phyloP scores from a whole-genome alignment of 2,888 invertebrate species.

The Lepidonotus clava region DNA sequence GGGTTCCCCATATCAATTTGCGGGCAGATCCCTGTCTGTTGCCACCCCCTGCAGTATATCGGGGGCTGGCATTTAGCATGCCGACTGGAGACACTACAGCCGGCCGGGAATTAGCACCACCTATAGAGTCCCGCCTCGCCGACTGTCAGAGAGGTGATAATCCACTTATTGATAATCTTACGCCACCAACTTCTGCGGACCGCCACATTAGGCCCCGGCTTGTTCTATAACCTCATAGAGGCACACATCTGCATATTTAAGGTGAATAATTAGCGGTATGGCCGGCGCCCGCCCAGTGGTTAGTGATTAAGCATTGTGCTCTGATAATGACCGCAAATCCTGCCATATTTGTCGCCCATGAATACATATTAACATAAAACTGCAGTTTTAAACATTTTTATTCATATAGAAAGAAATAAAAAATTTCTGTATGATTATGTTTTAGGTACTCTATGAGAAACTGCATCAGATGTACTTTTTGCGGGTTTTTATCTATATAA shows the following conservation, averaged over 20 bases:
- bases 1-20: neutral
- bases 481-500: neutral
- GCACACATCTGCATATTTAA: slow-evolving; percentile 38
- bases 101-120: slow-evolving; percentile 16
- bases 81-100: neutral
- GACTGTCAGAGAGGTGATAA: neutral
- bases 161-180: slow-evolving; percentile 27
- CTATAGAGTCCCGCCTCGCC: neutral
- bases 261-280: slow-evolving; percentile 27
- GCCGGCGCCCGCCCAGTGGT: neutral
- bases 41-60: neutral
- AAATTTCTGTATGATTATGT: too few relatives aligned
- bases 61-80: neutral
- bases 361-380: neutral
- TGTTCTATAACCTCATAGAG: slow-evolving; percentile 50
- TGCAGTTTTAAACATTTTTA: too few relatives aligned
- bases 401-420: too few relatives aligned
- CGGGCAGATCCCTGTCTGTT: neutral
- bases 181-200: neutral
- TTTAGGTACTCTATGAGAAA: too few relatives aligned
- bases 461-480: neutral
- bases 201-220: slow-evolving; percentile 35
- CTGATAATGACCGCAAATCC: slow-evolving; percentile 34
- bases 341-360: neutral
- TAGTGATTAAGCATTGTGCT: slow-evolving; percentile 48